Evolutionary conservation across 2,888 invertebrate species (phyloP), one percentile per base, ranked within the genome.

Genomic region (Lepidonotus clava): DNA sequence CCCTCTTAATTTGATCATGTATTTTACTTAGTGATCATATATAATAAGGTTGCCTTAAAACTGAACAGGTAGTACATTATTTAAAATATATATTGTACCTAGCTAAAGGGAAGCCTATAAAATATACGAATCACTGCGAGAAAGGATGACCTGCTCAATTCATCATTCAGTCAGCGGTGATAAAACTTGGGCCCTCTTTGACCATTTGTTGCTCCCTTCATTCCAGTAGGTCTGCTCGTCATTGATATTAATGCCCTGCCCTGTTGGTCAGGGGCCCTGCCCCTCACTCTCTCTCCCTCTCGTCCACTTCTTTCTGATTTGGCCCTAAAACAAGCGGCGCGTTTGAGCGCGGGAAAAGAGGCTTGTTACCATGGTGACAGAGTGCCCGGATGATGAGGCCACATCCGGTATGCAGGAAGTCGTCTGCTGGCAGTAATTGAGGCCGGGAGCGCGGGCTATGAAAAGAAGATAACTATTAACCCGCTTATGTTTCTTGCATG

Each of bases 401-500:
- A 71, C 71, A 71, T 71, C 71, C 71, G 71, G 71, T 71, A 71
- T 71, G 71, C 71, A 38, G 36, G 21, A 18, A 8, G n/a, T 56
- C 18, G 18, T 8, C 56, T 5, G 21, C 5, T 1, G 38, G 38
- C 71, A 8, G 71, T 71, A 71, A 71, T 71, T 18, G 71, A 71
- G 21, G 38, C 38, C n/a, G 71, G 38, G 34, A 38, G 71, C 5
- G 71, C 14, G 1, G 36, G 36, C 71, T n/a, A 71, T 71, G 71
- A 71, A 71, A 71, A 71, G 71, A 71, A 34, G 71, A 71, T 71
- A 71, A 71, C 71, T 71, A 71, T 71, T 71, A 71, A 71, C 71
- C 71, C 71, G 36, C 71, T 71, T 71, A 71, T 71, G 71, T 71
- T 71, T 71, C 71, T 71, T 71, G 71, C 71, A 71, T 71, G 71